phyloP scores from a whole-genome alignment of 2,797 vertebrate species.

The Atherinosoma microstoma region DNA sequence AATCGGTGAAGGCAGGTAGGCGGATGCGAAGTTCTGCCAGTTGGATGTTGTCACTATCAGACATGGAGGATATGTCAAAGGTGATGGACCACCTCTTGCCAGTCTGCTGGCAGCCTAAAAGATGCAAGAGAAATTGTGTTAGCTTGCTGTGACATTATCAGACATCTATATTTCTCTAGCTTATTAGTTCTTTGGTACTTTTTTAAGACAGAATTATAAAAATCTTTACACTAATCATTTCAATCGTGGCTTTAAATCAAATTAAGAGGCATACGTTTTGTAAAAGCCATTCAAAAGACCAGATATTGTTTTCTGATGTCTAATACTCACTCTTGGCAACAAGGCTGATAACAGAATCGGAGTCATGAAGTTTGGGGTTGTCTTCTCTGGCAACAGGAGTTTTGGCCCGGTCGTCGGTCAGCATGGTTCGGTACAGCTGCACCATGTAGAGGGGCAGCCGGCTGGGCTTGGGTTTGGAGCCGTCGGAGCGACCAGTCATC shows the following conservation, averaged over 20 bases:
- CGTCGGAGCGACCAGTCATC: slow-evolving; percentile 8
- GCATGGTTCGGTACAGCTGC: slow-evolving; percentile 86
- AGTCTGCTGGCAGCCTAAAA: slow-evolving; percentile 81
- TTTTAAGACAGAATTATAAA: not conserved
- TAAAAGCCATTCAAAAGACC: not conserved
- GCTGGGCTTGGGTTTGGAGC: slow-evolving; percentile 31
- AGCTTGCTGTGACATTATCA: not conserved
- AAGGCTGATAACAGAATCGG: slow-evolving; percentile 85
- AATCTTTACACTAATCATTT: not conserved
- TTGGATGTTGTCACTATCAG: slow-evolving; percentile 80
- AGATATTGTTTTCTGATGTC: not conserved
- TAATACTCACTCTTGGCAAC: slow-evolving; percentile 84
- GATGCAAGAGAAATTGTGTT: slow-evolving; percentile 1
- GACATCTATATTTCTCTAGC: not conserved
- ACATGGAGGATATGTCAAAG: slow-evolving; percentile 90
- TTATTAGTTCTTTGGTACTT: not conserved
- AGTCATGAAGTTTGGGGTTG: slow-evolving; percentile 72
- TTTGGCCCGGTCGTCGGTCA: slow-evolving; percentile 57
- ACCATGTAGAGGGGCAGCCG: slow-evolving; percentile 86
- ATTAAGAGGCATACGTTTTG: not conserved
- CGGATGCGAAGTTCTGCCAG: slow-evolving; percentile 85
- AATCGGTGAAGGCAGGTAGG: slow-evolving; percentile 67
- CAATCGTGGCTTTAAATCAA: not conserved
- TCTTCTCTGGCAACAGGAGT: slow-evolving; percentile 55
- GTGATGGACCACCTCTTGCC: slow-evolving; percentile 85